phyloP scores from a whole-genome alignment of 2,888 invertebrate genomes.

The Tachina grossa region DNA sequence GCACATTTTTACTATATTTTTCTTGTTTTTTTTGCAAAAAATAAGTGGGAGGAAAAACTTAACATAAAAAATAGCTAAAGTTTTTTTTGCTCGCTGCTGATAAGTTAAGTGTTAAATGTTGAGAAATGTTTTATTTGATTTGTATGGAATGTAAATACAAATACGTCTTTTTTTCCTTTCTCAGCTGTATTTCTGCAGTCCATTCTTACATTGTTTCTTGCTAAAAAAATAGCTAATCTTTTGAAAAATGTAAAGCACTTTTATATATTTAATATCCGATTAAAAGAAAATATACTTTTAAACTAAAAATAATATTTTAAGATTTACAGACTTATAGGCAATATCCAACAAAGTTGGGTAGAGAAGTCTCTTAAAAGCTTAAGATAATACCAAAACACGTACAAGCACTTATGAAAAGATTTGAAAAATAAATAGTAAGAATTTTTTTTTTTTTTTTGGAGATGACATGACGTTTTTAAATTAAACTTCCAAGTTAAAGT shows the following conservation, averaged over 20 bases:
- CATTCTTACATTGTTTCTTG: not conserved
- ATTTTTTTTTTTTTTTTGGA: not conserved
- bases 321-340: not conserved
- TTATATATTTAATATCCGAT: conserved; percentile 22
- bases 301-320: conserved; percentile 19
- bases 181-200: conserved; percentile 2
- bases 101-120: conserved; percentile 69
- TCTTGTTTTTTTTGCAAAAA: not conserved
- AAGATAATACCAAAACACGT: not conserved
- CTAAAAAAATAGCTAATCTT: conserved; percentile 29
- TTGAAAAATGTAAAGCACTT: not conserved
- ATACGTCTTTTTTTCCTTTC: conserved; percentile 11
- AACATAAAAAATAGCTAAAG: conserved; percentile 11
- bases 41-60: conserved; percentile 21
- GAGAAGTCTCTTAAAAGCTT: conserved; percentile 17
- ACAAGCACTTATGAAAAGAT: not conserved
- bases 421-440: not conserved
- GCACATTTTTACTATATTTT: conserved; percentile 10
- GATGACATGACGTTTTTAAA: not conserved
- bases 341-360: not conserved
- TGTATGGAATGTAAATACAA: conserved; percentile 63
- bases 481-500: not conserved
- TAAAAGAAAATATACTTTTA: conserved; percentile 38
- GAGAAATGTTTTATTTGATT: conserved; percentile 66
- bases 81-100: conserved; percentile 53